phyloP scores from a whole-genome alignment of 2,113 vertebrate genomes.

The Oryzias woworae region DNA sequence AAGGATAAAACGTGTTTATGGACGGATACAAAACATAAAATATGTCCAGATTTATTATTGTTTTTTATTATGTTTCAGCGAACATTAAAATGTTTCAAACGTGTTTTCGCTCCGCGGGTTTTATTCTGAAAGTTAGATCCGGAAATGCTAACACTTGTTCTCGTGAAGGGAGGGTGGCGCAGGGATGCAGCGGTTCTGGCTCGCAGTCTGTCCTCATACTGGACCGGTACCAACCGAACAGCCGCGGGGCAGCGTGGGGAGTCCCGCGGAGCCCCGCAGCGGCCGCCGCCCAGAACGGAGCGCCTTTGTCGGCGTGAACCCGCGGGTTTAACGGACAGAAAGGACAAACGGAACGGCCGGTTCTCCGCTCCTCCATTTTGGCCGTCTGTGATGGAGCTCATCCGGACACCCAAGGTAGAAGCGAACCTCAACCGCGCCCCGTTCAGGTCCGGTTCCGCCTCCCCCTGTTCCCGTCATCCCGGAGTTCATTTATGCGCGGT shows the following conservation, averaged over 20 bases:
- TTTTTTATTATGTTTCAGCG: no score
- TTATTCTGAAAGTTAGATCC: slow-evolving; percentile 33
- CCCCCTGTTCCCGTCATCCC: background rate
- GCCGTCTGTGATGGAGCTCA: slow-evolving; percentile 79
- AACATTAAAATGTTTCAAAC: no score
- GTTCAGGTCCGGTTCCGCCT: background rate
- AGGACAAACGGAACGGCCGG: no score
- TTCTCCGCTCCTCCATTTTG: slow-evolving; percentile 64
- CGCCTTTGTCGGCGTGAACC: slow-evolving; percentile 1
- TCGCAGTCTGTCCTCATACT: background rate
- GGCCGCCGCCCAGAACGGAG: background rate
- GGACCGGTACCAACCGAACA: background rate
- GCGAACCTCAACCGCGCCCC: background rate
- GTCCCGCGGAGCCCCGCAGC: background rate
- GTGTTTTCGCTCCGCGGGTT: background rate
- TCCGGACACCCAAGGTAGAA: slow-evolving; percentile 80
- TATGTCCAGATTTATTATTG: no score
- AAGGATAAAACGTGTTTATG: no score
- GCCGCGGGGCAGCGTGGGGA: background rate
- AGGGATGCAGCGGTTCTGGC: background rate
- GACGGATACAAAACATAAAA: no score
- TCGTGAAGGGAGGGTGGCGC: background rate
- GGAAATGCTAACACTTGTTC: slow-evolving; percentile 10
- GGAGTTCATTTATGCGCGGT: no score
- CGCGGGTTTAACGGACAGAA: slow-evolving; percentile 8